phyloP scores from a whole-genome alignment of 35 echinoderm and acorn worm genomes.

The Holothuria glaberrima region DNA sequence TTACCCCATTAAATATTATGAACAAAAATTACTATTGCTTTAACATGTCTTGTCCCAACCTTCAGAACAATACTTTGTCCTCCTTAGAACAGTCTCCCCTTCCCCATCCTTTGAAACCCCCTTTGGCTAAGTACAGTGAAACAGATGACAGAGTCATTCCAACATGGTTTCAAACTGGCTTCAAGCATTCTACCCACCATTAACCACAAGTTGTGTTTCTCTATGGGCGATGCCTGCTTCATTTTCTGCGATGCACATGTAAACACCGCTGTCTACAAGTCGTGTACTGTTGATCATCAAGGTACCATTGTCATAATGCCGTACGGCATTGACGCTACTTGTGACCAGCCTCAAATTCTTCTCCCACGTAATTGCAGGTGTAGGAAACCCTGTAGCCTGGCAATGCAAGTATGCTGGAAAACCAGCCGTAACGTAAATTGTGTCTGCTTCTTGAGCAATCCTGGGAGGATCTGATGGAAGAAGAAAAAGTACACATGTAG shows the following conservation, averaged over 20 bases:
- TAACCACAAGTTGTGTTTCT: conserved; percentile 20
- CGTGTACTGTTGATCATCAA: conserved; percentile 87
- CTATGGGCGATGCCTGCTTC: conserved; percentile 51
- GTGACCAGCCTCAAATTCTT: conserved; percentile 66
- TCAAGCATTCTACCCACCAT: conserved; percentile 10
- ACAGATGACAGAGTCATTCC: too few species aligned
- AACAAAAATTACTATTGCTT: not conserved
- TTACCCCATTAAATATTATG: too few species aligned
- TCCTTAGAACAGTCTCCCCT: too few species aligned
- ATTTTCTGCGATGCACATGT: conserved; percentile 77
- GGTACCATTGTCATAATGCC: conserved; percentile 55
- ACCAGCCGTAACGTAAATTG: conserved; percentile 51
- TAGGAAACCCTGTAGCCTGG: conserved; percentile 71
- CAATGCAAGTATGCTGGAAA: conserved; percentile 72
- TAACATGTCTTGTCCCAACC: too few species aligned
- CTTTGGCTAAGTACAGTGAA: too few species aligned
- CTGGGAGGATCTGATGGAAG: conserved; percentile 60
- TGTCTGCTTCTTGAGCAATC: conserved; percentile 21
- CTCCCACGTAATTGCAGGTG: conserved; percentile 75
- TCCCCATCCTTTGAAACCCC: too few species aligned
- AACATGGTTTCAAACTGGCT: not conserved
- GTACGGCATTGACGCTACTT: conserved; percentile 41
- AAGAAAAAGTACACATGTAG: not conserved
- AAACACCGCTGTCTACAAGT: conserved; percentile 72
- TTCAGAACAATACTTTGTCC: too few species aligned